Percentiles rank a stretch among this genome's conserved stretches.
Conservation (phyloP, 2,797 vertebrate genomes). For the Gadopsis marmoratus region DNA sequence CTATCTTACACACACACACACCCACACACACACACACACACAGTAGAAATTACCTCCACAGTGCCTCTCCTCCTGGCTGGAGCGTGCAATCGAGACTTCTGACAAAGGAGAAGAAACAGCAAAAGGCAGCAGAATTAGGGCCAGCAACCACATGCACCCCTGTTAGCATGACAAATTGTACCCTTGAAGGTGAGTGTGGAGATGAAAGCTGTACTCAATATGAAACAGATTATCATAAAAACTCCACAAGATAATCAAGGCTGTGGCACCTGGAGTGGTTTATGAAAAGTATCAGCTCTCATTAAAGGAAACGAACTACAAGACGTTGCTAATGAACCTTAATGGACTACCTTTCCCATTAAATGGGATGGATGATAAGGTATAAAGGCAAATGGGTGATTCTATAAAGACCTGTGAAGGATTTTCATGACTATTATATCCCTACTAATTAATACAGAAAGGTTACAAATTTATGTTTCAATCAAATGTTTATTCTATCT, state of each 20-base stretch:
- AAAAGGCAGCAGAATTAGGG: constrained; percentile 65
- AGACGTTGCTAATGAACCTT: constrained; percentile 82
- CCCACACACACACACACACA: constrained; percentile 21
- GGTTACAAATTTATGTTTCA: constrained; percentile 58
- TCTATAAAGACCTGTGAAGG: constrained; percentile 57
- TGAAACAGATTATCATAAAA: constrained; percentile 73
- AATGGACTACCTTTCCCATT: constrained; percentile 81
- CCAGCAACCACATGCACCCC: constrained; percentile 29
- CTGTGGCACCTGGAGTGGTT: constrained; percentile 77
- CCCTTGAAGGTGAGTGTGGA: constrained; percentile 63
- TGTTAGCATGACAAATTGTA: constrained; percentile 73
- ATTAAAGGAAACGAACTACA: constrained; percentile 84
- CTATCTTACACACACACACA: neutral
- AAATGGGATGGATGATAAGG: constrained; percentile 77
- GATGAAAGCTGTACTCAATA: constrained; percentile 70
- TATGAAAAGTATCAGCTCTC: constrained; percentile 80
- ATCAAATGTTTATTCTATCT: constrained; percentile 66
- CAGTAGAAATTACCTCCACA: constrained; percentile 90
- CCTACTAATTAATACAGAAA: constrained; percentile 64
- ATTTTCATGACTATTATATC: constrained; percentile 60
- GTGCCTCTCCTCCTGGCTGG: constrained; percentile 91
- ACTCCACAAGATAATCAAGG: constrained; percentile 68
- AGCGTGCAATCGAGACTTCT: constrained; percentile 96
- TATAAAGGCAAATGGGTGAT: constrained; percentile 73
- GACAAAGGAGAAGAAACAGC: constrained; percentile 75